Evolutionary conservation across 1,140 invertebrate species (phyloP).

Genomic region (Mizuhopecten yessoensis): DNA sequence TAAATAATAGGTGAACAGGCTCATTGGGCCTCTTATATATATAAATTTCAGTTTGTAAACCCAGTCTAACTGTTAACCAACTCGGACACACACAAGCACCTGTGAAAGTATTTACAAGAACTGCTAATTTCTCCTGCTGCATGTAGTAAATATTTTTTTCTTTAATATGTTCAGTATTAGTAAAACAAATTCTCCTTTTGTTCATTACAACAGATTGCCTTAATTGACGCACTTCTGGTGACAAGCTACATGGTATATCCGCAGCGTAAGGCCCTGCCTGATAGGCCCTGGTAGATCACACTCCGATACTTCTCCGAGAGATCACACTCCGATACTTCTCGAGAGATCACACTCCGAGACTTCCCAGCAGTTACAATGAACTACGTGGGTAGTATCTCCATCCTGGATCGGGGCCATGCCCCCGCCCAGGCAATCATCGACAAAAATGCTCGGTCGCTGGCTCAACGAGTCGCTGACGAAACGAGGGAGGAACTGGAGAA

Average conservation of each 20-base stretch:
- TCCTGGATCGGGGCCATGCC: slow-evolving; percentile 78
- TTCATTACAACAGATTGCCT: neutral
- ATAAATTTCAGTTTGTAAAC: no score
- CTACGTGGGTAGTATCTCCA: slow-evolving; percentile 77
- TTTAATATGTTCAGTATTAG: no score
- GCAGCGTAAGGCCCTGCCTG: neutral
- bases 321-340: neutral
- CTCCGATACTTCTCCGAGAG: no score
- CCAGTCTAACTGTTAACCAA: no score
- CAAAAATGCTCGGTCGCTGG: slow-evolving; percentile 78
- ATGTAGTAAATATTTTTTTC: no score
- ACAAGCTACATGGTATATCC: neutral
- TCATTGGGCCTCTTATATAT: no score
- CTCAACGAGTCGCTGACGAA: slow-evolving; percentile 79
- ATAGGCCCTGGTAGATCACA: neutral
- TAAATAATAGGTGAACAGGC: no score
- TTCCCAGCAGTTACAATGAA: slow-evolving; percentile 70
- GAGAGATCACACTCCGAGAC: neutral
- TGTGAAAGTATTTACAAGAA: no score
- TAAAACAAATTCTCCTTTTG: no score
- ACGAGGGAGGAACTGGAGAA: slow-evolving; percentile 81
- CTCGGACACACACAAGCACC: no score
- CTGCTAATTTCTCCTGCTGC: no score
- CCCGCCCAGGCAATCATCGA: slow-evolving; percentile 80
- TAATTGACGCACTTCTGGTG: no score